Evolutionary conservation across 2,113 vertebrate species (phyloP).

Genomic region (Blennius ocellaris): DNA sequence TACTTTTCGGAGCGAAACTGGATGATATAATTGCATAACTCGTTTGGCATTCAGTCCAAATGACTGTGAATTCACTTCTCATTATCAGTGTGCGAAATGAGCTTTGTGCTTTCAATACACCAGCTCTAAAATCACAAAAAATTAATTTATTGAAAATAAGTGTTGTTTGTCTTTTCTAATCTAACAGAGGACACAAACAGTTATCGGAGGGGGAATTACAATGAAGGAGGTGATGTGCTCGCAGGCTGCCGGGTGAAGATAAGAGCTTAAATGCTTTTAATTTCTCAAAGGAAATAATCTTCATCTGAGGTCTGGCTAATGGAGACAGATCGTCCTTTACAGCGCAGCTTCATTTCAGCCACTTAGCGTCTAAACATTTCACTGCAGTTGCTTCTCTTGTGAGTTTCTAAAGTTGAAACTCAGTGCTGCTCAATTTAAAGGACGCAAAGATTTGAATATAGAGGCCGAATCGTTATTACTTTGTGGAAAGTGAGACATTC

Average conservation of each 20-base stretch:
- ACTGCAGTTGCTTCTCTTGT: not conserved
- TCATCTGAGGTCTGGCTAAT: not conserved
- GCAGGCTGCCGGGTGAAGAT: slow-evolving; percentile 9
- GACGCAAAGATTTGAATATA: not conserved
- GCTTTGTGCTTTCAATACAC: not conserved
- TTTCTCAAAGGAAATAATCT: slow-evolving; percentile 14
- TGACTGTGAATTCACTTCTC: not conserved
- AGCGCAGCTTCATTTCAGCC: not conserved
- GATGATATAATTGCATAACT: too few species aligned
- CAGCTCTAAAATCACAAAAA: not conserved
- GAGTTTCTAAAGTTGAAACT: not conserved
- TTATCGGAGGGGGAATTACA: slow-evolving; percentile 12
- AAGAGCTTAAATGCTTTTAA: not conserved
- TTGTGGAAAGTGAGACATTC: not conserved
- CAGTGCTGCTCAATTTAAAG: not conserved
- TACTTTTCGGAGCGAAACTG: too few species aligned
- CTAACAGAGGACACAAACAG: not conserved
- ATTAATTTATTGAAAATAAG: not conserved
- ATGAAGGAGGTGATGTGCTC: not conserved
- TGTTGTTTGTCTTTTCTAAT: not conserved
- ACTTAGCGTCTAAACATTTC: not conserved
- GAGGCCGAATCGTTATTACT: not conserved
- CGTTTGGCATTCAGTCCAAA: not conserved
- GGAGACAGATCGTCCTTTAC: not conserved
- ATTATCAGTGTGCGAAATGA: not conserved